A percentile compares a stretch with the other conserved stretches of the same genome.
Evolutionary conservation across 2,797 vertebrate species (phyloP).

Genomic region (Oophaga sylvatica): DNA sequence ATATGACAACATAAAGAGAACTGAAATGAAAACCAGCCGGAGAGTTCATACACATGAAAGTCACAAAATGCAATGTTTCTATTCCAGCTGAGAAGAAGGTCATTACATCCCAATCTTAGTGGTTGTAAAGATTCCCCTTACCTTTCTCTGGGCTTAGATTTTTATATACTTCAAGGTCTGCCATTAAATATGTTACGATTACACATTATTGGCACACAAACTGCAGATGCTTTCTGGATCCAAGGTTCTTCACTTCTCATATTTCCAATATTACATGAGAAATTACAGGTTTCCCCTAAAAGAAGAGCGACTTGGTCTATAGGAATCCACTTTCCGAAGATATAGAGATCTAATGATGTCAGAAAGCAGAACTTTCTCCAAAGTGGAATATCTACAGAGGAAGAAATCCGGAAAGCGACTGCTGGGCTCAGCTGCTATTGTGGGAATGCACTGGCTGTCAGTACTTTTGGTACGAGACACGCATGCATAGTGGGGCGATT

Average conservation of each 20-base stretch:
- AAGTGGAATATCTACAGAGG: conserved; percentile 60
- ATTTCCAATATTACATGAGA: conserved; percentile 62
- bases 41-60: not conserved
- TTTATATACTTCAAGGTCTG: conserved; percentile 95
- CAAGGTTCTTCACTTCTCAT: conserved; percentile 67
- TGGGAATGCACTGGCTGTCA: conserved; percentile 67
- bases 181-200: conserved; percentile 82
- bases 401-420: conserved; percentile 67
- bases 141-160: conserved; percentile 93
- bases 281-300: conserved; percentile 63
- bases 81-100: not conserved
- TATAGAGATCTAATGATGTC: conserved; percentile 62
- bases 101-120: not conserved
- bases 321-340: conserved; percentile 48
- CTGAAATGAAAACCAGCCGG: not conserved
- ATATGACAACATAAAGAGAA: not conserved
- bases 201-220: conserved; percentile 72
- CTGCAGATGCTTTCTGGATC: conserved; percentile 66
- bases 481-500: conserved; percentile 62
- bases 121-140: conserved; percentile 73
- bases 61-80: not conserved
- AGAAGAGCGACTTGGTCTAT: conserved; percentile 51
- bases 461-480: conserved; percentile 69
- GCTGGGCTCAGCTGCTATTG: conserved; percentile 69
- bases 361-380: conserved; percentile 66